A percentile compares a stretch with the other conserved stretches of the same genome.
Evolutionary conservation across 2,888 invertebrate species (phyloP).

Genomic region (Drosophila limbata): DNA sequence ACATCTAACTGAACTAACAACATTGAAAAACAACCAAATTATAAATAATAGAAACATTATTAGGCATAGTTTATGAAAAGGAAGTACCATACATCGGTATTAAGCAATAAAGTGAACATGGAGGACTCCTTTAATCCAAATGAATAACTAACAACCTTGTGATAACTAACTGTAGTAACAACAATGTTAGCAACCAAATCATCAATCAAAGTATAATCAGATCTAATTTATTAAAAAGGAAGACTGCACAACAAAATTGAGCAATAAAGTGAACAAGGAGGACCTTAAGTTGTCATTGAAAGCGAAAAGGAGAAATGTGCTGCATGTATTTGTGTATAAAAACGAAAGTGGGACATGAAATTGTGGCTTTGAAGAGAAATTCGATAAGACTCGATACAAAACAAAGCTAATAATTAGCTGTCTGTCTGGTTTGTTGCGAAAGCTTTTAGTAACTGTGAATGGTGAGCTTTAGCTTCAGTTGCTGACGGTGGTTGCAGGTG

Average conservation of each 20-base stretch:
- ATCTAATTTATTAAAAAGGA: no score
- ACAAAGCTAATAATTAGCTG: slow-evolving; percentile 18
- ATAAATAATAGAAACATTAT: no score
- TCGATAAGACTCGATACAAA: slow-evolving; percentile 19
- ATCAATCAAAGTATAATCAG: no score
- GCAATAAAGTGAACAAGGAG: slow-evolving; percentile 8
- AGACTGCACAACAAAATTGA: no score
- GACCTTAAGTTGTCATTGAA: background rate
- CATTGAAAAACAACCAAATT: background rate
- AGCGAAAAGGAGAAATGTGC: background rate
- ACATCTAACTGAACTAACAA: background rate
- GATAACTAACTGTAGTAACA: no score
- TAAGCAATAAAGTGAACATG: background rate
- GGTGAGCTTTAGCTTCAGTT: background rate
- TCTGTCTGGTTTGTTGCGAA: background rate
- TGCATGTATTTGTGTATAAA: background rate
- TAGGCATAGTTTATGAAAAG: no score
- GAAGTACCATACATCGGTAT: background rate
- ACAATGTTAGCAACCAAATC: background rate
- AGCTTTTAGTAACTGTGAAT: slow-evolving; percentile 8
- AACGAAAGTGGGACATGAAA: slow-evolving; percentile 15
- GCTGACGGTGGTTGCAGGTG: slow-evolving; percentile 5
- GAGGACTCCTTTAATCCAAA: background rate
- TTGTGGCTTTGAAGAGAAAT: slow-evolving; percentile 8
- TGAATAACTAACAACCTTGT: background rate